Percentiles rank a stretch among this genome's conserved stretches.
Evolutionary conservation across 1,140 invertebrate species (phyloP).

Genomic region (Magallana angulata): DNA sequence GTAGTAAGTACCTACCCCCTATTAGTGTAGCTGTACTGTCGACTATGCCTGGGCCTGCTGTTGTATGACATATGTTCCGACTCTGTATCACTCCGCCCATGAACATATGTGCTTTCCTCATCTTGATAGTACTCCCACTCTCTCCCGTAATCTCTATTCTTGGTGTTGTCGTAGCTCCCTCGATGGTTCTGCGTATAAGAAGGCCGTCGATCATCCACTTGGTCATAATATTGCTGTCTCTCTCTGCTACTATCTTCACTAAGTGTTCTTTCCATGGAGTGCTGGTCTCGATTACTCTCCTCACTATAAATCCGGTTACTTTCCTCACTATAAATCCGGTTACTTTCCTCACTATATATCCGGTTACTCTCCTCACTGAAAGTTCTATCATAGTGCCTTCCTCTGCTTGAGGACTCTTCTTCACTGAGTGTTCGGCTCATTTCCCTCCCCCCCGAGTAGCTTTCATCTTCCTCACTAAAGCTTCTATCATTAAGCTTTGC

Average conservation of each 20-base stretch:
- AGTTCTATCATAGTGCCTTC: neutral
- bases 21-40: conserved; percentile 2
- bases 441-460: neutral
- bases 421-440: conserved; percentile 14
- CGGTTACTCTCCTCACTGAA: conserved; percentile 13
- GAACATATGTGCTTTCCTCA: conserved; percentile 68
- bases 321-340: neutral
- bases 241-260: conserved; percentile 12
- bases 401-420: conserved; percentile 2
- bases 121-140: conserved; percentile 66
- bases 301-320: neutral
- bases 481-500: neutral
- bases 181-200: neutral
- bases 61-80: conserved; percentile 94
- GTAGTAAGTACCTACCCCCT: neutral
- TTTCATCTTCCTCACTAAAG: conserved; percentile 8
- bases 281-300: neutral
- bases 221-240: conserved; percentile 30
- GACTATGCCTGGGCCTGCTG: conserved; percentile 84
- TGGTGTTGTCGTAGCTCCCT: neutral
- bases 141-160: conserved; percentile 1
- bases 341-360: conserved; percentile 6
- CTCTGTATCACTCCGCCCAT: conserved; percentile 79
- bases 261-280: conserved; percentile 15
- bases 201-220: neutral